Conservation (phyloP, 2,888 invertebrate species). For the Napeogenes inachia region DNA sequence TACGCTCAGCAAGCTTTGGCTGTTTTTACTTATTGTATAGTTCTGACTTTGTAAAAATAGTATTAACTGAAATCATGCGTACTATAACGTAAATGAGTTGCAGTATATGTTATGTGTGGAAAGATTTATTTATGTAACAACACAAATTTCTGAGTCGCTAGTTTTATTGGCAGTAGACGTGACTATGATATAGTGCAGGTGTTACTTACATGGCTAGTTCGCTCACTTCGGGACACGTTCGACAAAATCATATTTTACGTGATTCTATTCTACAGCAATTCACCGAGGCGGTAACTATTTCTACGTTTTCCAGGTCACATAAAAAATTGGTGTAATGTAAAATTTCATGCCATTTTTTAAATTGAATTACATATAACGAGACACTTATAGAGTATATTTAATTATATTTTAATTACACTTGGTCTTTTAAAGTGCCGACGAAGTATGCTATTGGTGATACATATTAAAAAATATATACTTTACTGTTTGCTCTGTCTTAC, state of each 20-base stretch:
- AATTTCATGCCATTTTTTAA: not conserved
- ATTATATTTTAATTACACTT: too few relatives aligned
- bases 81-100: too few relatives aligned
- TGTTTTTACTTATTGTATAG: too few relatives aligned
- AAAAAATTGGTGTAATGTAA: conserved; percentile 6
- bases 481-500: too few relatives aligned
- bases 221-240: conserved; percentile 50
- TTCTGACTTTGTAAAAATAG: too few relatives aligned
- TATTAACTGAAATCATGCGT: too few relatives aligned
- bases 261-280: conserved; percentile 51
- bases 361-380: not conserved
- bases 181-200: conserved; percentile 44
- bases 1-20: conserved; percentile 42
- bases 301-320: conserved; percentile 18
- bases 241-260: conserved; percentile 71
- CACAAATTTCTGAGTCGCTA: conserved; percentile 15
- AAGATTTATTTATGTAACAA: conserved; percentile 12
- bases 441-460: too few relatives aligned
- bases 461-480: too few relatives aligned
- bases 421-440: too few relatives aligned
- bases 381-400: too few relatives aligned
- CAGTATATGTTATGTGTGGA: not conserved
- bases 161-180: conserved; percentile 39
- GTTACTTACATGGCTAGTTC: conserved; percentile 33
- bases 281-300: conserved; percentile 22